Evolutionary conservation across 1,140 invertebrate species (phyloP).

Genomic region (Drosophila truncata): DNA sequence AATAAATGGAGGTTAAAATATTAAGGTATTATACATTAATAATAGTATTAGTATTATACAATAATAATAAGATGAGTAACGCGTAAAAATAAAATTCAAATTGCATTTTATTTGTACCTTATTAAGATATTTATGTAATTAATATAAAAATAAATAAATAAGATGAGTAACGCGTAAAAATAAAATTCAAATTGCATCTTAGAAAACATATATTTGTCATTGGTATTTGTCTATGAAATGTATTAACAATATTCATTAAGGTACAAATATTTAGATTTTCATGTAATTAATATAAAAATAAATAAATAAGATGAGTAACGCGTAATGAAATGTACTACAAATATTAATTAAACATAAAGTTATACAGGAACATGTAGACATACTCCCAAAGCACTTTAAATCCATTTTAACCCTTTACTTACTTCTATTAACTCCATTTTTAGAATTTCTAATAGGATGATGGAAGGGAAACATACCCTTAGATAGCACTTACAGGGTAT

Average conservation of each 20-base stretch:
- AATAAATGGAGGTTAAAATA: too few species aligned
- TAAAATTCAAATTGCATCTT: not conserved
- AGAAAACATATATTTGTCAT: not conserved
- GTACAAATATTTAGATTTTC: too few species aligned
- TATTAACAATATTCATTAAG: not conserved
- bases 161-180: not conserved
- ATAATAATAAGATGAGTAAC: too few species aligned
- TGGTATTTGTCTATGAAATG: not conserved
- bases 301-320: too few species aligned
- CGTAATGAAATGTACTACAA: not conserved
- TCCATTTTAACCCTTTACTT: not conserved
- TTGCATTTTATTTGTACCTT: too few species aligned
- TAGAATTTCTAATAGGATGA: too few species aligned
- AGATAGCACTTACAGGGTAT: slow-evolving; percentile 17
- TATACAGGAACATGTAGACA: not conserved
- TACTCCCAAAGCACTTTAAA: not conserved
- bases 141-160: not conserved
- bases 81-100: not conserved
- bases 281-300: too few species aligned
- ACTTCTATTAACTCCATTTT: not conserved
- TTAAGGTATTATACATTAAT: too few species aligned
- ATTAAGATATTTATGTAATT: too few species aligned
- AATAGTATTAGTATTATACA: too few species aligned
- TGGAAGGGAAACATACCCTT: not conserved
- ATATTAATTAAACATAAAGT: not conserved